A percentile compares a stretch with the other conserved stretches of the same genome.
phyloP scores from a whole-genome alignment of 2,888 invertebrate genomes.

The Taphrorychus bicolor region DNA sequence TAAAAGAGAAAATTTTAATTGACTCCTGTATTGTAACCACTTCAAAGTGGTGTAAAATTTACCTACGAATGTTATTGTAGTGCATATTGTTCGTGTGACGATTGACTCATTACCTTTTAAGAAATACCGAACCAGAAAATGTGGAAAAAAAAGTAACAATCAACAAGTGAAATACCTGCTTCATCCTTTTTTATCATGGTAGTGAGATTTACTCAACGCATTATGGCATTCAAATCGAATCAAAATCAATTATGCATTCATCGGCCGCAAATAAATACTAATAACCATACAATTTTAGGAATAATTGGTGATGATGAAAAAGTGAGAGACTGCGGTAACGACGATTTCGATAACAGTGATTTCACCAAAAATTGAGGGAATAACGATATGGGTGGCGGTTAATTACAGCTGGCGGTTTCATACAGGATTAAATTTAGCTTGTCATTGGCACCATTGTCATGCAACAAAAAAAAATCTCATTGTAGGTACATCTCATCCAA shows the following conservation, averaged over 20 bases:
- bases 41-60: too few relatives aligned
- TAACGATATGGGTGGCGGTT: neutral
- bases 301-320: neutral
- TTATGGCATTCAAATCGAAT: neutral
- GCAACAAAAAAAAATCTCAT: neutral
- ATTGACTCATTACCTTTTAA: too few relatives aligned
- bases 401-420: neutral
- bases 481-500: too few relatives aligned
- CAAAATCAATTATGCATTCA: neutral
- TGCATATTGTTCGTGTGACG: too few relatives aligned
- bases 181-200: neutral
- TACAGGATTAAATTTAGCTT: neutral
- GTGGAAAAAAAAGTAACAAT: too few relatives aligned
- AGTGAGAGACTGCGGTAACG: neutral
- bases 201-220: neutral
- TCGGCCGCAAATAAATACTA: neutral
- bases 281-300: neutral
- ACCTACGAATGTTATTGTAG: too few relatives aligned
- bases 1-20: too few relatives aligned
- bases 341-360: neutral
- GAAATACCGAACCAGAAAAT: too few relatives aligned
- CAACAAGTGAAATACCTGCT: neutral
- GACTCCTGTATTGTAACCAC: too few relatives aligned
- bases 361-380: neutral
- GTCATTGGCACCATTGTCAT: neutral